Conservation (phyloP, 2,797 vertebrate genomes). For the Pithecia hirsuta region DNA sequence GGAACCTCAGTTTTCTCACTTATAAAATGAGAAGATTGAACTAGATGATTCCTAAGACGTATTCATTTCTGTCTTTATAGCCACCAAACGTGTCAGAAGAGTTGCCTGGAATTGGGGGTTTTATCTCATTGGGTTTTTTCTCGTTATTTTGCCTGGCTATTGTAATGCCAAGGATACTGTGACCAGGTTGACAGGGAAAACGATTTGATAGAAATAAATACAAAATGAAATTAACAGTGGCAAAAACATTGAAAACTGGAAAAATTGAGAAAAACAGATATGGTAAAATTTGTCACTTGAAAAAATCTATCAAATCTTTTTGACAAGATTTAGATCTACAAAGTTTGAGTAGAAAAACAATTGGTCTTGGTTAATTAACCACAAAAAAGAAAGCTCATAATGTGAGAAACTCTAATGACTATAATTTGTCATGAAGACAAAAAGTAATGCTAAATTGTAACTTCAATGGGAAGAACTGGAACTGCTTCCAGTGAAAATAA, state of each 20-base stretch:
- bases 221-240: constrained; percentile 8
- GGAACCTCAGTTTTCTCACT: neutral
- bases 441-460: constrained; percentile 35
- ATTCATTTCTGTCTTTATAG: neutral
- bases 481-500: constrained; percentile 23
- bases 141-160: neutral
- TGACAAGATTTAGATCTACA: neutral
- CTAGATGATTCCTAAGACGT: neutral
- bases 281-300: neutral
- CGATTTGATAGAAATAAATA: neutral
- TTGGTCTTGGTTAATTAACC: neutral
- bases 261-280: neutral
- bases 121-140: neutral
- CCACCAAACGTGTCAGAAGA: neutral
- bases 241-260: constrained; percentile 6
- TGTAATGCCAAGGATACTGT: neutral
- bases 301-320: neutral
- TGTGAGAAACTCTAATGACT: neutral
- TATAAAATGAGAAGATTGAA: neutral
- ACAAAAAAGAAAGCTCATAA: neutral
- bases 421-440: neutral
- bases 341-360: neutral
- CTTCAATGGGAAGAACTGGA: neutral
- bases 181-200: neutral
- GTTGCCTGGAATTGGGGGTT: neutral